Percentiles rank a stretch among this genome's conserved stretches.
phyloP scores from a whole-genome alignment of 2,797 vertebrate genomes.

The Neosilurus mollespiculum region DNA sequence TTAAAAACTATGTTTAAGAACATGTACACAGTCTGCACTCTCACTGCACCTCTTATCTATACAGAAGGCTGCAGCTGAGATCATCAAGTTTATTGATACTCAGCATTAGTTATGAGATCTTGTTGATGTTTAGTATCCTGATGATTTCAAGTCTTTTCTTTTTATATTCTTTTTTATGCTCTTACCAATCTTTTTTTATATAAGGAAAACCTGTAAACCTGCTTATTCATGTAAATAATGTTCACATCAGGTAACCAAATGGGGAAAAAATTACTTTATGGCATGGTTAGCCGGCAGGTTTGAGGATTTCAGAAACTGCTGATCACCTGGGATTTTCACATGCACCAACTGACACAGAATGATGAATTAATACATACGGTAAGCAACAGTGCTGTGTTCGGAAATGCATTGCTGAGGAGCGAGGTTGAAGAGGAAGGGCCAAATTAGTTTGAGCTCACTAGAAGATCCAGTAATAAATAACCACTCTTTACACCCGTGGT shows the following conservation, averaged over 20 bases:
- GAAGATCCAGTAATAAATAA: neutral
- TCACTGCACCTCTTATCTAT: neutral
- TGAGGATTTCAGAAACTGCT: neutral
- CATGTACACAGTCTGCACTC: neutral
- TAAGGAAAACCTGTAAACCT: neutral
- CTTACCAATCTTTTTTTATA: neutral
- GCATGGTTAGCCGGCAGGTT: neutral
- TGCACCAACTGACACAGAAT: neutral
- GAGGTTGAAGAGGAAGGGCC: neutral
- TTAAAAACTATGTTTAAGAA: neutral
- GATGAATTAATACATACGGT: neutral
- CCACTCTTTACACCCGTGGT: too few species aligned
- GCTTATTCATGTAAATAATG: neutral
- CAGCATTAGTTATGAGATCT: neutral
- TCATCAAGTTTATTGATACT: slow-evolving; percentile 7
- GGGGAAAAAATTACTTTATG: neutral
- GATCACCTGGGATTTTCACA: neutral
- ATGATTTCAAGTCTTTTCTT: neutral
- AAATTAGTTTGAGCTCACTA: neutral
- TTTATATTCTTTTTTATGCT: neutral
- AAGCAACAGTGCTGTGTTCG: neutral
- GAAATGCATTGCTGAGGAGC: neutral
- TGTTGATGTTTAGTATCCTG: neutral
- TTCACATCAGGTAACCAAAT: neutral
- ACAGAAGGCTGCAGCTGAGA: neutral